Conservation (phyloP, 2,797 vertebrate species). For the Chelon auratus region DNA sequence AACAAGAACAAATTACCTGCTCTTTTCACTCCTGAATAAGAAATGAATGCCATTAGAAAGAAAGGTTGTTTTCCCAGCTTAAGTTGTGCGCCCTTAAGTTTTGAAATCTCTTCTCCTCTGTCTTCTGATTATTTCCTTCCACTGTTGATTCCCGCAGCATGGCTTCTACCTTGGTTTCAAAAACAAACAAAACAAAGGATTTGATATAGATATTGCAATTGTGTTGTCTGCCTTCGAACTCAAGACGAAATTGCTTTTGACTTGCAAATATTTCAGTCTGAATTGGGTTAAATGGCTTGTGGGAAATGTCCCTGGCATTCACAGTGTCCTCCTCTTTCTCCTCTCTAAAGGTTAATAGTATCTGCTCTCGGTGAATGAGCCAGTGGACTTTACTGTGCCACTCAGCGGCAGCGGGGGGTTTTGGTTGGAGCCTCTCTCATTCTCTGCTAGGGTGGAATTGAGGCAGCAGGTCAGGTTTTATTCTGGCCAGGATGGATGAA, state of each 20-base stretch:
- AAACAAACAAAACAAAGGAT: neutral
- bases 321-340: slow-evolving; percentile 43
- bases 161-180: slow-evolving; percentile 14
- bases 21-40: slow-evolving; percentile 69
- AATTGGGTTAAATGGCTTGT: slow-evolving; percentile 70
- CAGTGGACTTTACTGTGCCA: slow-evolving; percentile 45
- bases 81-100: slow-evolving; percentile 40
- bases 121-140: slow-evolving; percentile 7
- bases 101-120: slow-evolving; percentile 34
- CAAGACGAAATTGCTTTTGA: slow-evolving; percentile 64
- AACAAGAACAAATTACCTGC: slow-evolving; percentile 65
- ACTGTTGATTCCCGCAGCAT: slow-evolving; percentile 12
- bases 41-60: slow-evolving; percentile 62
- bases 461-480: slow-evolving; percentile 37
- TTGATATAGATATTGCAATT: slow-evolving; percentile 65
- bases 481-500: slow-evolving; percentile 21
- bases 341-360: slow-evolving; percentile 74
- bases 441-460: slow-evolving; percentile 3
- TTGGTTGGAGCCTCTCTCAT: slow-evolving; percentile 24
- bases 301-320: slow-evolving; percentile 67
- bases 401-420: slow-evolving; percentile 34
- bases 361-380: slow-evolving; percentile 58
- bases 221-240: slow-evolving; percentile 62
- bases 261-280: slow-evolving; percentile 77
- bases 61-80: slow-evolving; percentile 57